phyloP scores from a whole-genome alignment of 1,140 invertebrate genomes.

The Tetragnatha versicolor region DNA sequence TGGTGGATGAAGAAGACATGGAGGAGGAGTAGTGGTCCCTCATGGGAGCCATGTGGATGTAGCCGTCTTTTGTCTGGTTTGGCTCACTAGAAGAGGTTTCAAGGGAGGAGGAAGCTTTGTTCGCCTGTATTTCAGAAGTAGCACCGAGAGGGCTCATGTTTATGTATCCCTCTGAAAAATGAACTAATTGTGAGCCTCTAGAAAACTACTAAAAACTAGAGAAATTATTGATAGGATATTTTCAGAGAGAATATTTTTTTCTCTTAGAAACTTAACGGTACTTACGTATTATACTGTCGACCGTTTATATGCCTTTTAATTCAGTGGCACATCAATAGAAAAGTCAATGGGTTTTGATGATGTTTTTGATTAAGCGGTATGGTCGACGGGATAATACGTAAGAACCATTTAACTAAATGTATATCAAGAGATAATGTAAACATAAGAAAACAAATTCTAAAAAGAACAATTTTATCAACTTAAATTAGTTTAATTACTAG shows the following conservation, averaged over 20 bases:
- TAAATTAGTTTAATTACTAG: too few relatives aligned
- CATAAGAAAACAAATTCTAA: conserved; percentile 60
- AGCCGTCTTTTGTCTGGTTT: conserved; percentile 40
- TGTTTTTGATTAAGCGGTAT: too few relatives aligned
- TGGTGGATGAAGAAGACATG: neutral
- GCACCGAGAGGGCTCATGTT: conserved; percentile 68
- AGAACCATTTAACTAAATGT: neutral
- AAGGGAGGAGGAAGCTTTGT: conserved; percentile 1
- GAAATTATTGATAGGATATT: neutral
- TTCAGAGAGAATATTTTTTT: too few relatives aligned
- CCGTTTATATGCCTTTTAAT: too few relatives aligned
- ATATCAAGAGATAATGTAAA: conserved; percentile 58
- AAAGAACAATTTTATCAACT: neutral
- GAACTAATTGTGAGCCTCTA: neutral
- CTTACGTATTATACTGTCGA: too few relatives aligned
- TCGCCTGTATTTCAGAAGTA: neutral
- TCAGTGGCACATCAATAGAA: too few relatives aligned
- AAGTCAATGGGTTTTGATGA: too few relatives aligned
- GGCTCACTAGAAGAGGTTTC: conserved; percentile 24
- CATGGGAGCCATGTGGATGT: conserved; percentile 54
- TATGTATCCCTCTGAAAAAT: conserved; percentile 65
- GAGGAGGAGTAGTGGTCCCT: conserved; percentile 19
- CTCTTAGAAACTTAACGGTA: too few relatives aligned
- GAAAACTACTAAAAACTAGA: neutral
- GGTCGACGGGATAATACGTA: too few relatives aligned